These are phyloP conservation scores for Carcharodon carcharias DNA, from an alignment of 2,797 vertebrate genomes.

Conservation along the genomic window DNA sequence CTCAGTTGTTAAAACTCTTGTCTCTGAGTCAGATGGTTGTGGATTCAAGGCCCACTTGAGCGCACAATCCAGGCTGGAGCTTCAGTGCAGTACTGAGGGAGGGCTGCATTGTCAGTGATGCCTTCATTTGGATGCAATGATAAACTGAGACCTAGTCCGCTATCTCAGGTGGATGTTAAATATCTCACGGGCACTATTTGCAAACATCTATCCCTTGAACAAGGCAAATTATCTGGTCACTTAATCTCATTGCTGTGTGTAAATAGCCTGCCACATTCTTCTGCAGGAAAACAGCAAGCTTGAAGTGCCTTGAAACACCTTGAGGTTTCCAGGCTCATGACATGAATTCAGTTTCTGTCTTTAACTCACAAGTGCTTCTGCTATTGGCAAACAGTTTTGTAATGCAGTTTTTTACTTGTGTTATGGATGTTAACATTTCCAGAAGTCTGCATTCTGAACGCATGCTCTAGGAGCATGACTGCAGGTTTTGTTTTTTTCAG, in stretches of 20 bases:
- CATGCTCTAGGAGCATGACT: background rate
- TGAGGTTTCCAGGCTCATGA: too few species aligned
- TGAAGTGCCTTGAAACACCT: too few species aligned
- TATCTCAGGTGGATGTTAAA: too few species aligned
- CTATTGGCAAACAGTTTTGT: background rate
- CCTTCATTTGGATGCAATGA: too few species aligned
- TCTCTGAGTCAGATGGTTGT: background rate
- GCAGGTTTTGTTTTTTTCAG: background rate
- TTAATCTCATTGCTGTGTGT: background rate
- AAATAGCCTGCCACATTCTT: background rate
- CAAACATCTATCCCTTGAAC: too few species aligned
- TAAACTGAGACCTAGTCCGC: background rate
- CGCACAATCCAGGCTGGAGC: background rate
- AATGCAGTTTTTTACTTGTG: background rate
- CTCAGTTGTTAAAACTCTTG: background rate
- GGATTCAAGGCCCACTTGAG: too few species aligned
- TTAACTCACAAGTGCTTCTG: background rate
- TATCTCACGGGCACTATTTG: too few species aligned
- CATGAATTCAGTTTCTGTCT: too few species aligned
- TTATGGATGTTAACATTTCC: background rate
- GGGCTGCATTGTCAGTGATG: too few species aligned
- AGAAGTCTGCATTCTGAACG: background rate
- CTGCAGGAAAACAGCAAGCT: too few species aligned
- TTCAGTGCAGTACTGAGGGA: background rate
- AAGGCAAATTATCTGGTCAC: too few species aligned